phyloP scores from a whole-genome alignment of 2,113 vertebrate genomes.

The Tinamus guttatus region DNA sequence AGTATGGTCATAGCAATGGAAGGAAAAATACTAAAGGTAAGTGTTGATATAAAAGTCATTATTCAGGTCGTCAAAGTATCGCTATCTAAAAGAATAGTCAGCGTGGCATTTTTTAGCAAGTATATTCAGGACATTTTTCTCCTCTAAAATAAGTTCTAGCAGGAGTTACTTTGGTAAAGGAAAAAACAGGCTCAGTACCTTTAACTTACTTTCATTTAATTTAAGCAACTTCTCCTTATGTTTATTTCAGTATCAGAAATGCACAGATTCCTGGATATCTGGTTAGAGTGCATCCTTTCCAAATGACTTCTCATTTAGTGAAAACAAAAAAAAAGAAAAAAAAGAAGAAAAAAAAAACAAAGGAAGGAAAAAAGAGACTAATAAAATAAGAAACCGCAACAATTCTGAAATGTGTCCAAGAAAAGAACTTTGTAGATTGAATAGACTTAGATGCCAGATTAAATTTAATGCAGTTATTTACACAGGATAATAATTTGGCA shows the following conservation, averaged over 20 bases:
- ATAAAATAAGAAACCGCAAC: conserved; percentile 32
- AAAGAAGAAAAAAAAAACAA: background rate
- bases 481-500: conserved; percentile 19
- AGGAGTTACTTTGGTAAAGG: background rate
- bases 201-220: conserved; percentile 7
- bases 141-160: background rate
- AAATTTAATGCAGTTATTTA: conserved; percentile 19
- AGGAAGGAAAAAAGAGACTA: background rate
- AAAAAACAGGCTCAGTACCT: background rate
- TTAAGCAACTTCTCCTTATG: conserved; percentile 8
- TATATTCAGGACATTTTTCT: background rate
- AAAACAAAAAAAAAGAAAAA: too few species aligned
- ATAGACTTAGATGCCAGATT: conserved; percentile 1
- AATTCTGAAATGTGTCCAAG: background rate
- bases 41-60: background rate
- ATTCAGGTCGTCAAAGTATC: background rate
- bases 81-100: background rate
- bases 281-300: conserved; percentile 24
- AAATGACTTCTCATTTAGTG: background rate
- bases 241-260: conserved; percentile 29
- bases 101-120: background rate
- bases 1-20: background rate
- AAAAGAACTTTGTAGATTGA: conserved; percentile 24
- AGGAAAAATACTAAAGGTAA: background rate
- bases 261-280: background rate